Base-by-base conservation (phyloP, 2,888 invertebrate species). In the Lasioglossum oenotherae region DNA sequence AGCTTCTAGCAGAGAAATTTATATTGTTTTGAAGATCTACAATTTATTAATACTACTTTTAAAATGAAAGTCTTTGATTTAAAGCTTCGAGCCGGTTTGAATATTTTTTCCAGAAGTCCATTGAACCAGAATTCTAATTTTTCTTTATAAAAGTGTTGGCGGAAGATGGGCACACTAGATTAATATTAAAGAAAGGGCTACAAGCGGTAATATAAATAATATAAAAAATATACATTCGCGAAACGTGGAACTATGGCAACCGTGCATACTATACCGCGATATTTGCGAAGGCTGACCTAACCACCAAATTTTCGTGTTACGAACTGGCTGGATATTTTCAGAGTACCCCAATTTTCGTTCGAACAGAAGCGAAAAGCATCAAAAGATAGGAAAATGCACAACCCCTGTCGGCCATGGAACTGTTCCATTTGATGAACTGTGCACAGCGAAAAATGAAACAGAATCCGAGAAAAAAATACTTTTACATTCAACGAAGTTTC, bases 381-480 rank as follows among this genome's bases (percentile, higher is more conserved):
- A 84, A 84, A 84, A 82, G 82, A 71, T 84, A 49, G 69, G 31
- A 74, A 81, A 84, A 82, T 74, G 60, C 41, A 69, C 57, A 46
- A 82, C 67, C 73, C 8, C 81, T 81, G 73, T 57, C 67, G 27
- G 41, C 38, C 57, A 67, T 38, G 82, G 27, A 74, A 84, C 74
- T 60, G 77, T 82, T 82, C 84, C 84, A 84, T 78, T 82, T 84
- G 82, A 82, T 60, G 74, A 78, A 84, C 74, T 49, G 2, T 35
- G 77, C 46, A 14, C 6, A 14, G 23, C 64, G 2, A 31, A 41
- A 49, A 82, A 74, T 60, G n/a, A 74, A 82, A 69, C 46, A 38
- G 38, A 60, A 78, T 74, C 49, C 31, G n/a, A 49, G 46, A 1
- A 74, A 67, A 46, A 69, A 57, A 27, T 57, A 81, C 38, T 69